Evolutionary conservation across 2,113 vertebrate genomes (phyloP).

Genomic region (Cryptotis parvus): DNA sequence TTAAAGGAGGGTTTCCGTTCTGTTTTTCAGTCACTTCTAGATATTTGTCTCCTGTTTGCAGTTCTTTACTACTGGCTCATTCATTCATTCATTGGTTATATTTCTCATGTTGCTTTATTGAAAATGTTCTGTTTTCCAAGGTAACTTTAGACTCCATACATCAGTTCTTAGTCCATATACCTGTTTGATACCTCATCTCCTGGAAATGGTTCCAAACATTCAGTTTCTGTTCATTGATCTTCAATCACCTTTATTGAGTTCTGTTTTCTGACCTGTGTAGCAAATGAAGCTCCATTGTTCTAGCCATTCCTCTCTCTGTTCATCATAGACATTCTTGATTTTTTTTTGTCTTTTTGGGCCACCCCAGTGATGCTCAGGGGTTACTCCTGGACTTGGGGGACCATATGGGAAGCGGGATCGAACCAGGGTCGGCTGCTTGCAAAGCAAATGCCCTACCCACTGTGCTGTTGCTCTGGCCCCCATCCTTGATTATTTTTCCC

Average conservation of each 20-base stretch:
- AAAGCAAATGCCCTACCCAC: no score
- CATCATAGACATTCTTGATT: background rate
- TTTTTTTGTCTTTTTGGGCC: no score
- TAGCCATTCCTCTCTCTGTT: background rate
- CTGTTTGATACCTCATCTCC: background rate
- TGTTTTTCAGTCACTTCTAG: slow-evolving; percentile 15
- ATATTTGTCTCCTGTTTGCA: background rate
- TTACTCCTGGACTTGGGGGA: no score
- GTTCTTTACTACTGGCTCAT: background rate
- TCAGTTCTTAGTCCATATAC: background rate
- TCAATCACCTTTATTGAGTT: background rate
- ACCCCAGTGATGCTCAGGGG: no score
- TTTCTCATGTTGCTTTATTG: background rate
- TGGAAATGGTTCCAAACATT: background rate
- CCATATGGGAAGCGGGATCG: no score
- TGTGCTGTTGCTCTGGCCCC: no score
- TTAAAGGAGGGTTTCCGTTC: slow-evolving; percentile 19
- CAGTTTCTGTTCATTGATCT: background rate
- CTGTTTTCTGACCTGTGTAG: background rate
- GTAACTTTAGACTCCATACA: background rate
- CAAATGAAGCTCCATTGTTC: background rate
- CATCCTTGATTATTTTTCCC: background rate
- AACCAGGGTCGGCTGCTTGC: no score
- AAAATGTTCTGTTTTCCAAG: background rate
- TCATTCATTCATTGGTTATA: background rate